Base-by-base conservation (phyloP, 2,888 invertebrate genomes). In the Agriopis aurantiaria region DNA sequence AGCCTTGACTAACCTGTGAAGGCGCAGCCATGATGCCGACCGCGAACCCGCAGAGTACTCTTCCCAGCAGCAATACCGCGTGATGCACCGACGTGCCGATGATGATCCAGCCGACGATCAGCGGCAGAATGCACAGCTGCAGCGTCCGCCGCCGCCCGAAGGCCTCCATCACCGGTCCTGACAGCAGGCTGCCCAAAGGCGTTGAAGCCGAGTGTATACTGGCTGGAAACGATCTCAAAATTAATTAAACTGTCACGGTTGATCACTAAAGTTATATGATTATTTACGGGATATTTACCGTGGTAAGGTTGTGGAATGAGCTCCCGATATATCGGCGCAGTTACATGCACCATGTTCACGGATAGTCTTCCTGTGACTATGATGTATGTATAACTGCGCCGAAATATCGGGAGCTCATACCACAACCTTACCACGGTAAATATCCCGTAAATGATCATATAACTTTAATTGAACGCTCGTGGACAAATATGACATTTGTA, bases 141-240 rank as follows among this genome's bases (percentile, higher is more conserved):
- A 97, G 87, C 8, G 96, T 95, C 43, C 95, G 93, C 72, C 95
- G 95, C 67, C 97, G 93, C 0, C 97, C 97, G 78, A 96, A 95
- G 51, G 93, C 93, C 79, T 97, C 97, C 91, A 97, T 96, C 61
- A 97, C 87, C 0, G 96, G 95, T 0, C 97, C 97, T 0, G 97
- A 96, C 48, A 96, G 78, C 80, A 97, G 89, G 0, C 97, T 96
- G 0, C 97, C 97, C 0, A 97, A 82, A 0, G 97, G 97, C 0
- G 97, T 97, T 0, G 97, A 97, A 66, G 97, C 95, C 43, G 97
- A 97, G 83, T 97, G 97, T 11, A 97, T 95, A 79, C 97, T 97
- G 5, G 97, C 97, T 97, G 91, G 40, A 75, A 81, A 60, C 5
- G 11, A 58, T 8, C 7, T 45, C 23, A 7, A 9, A 8, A 23